Percentiles rank a stretch among this genome's conserved stretches.
These are phyloP conservation scores for Pocillopora verrucosa DNA, from an alignment of 64 coral and sea anemone genomes.

Conservation along the genomic window DNA sequence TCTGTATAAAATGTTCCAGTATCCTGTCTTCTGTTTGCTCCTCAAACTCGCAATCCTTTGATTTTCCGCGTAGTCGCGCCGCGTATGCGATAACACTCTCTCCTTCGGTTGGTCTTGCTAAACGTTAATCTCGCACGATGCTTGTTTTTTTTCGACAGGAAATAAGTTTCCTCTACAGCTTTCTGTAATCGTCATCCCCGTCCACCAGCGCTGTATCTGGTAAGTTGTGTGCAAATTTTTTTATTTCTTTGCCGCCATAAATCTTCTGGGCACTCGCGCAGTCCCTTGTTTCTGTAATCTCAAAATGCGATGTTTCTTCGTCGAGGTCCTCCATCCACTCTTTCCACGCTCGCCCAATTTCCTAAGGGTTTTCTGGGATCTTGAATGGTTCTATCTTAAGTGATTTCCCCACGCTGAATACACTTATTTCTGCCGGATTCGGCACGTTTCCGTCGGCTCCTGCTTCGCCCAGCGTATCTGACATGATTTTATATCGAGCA, in stretches of 20 bases:
- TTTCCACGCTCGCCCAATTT: constrained; percentile 34
- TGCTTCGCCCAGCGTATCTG: background rate
- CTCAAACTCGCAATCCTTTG: constrained; percentile 16
- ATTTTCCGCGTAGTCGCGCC: background rate
- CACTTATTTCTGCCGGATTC: constrained; percentile 40
- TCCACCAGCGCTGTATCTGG: constrained; percentile 5
- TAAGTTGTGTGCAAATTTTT: constrained; percentile 32
- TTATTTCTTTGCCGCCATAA: constrained; percentile 26
- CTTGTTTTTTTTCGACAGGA: too few relatives aligned
- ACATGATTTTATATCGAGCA: constrained; percentile 7
- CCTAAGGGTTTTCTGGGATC: constrained; percentile 28
- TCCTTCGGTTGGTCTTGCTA: too few relatives aligned
- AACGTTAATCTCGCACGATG: too few relatives aligned
- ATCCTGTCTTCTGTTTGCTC: constrained; percentile 19
- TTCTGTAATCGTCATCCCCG: too few relatives aligned
- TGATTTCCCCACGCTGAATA: background rate
- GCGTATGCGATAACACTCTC: too few relatives aligned
- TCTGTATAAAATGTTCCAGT: constrained; percentile 63
- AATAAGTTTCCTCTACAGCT: too few relatives aligned
- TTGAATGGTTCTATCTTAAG: constrained; percentile 36
- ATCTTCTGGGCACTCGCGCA: constrained; percentile 12
- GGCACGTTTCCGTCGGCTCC: constrained; percentile 2
- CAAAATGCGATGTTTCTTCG: constrained; percentile 19
- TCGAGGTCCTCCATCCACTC: constrained; percentile 59
- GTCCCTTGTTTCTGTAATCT: constrained; percentile 6